Conservation (phyloP, 2,888 invertebrate species). For the Eupeodes luniger region DNA sequence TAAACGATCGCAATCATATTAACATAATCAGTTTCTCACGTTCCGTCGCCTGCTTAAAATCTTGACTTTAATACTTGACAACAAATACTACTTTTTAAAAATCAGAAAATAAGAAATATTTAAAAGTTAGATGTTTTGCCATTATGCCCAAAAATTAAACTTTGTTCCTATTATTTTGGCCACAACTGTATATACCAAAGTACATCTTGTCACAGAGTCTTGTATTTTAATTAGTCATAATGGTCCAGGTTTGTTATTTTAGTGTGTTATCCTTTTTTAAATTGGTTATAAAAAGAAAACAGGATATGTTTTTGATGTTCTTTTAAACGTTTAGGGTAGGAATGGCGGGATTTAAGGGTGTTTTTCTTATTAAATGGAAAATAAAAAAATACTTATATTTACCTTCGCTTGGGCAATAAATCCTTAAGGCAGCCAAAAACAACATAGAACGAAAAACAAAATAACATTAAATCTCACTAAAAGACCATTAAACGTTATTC, state of each 20-base stretch:
- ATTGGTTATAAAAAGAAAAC: neutral
- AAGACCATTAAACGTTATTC: constrained; percentile 54
- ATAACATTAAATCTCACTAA: constrained; percentile 40
- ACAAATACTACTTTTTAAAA: no score
- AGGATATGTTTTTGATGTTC: neutral
- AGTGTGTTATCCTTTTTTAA: constrained; percentile 26
- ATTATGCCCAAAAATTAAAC: no score
- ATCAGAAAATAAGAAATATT: no score
- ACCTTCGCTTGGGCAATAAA: neutral
- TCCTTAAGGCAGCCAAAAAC: neutral
- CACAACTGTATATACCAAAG: neutral
- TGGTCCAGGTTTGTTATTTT: constrained; percentile 30
- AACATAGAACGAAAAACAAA: neutral
- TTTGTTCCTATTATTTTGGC: no score
- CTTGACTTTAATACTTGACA: no score
- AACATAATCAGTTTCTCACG: no score
- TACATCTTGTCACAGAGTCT: constrained; percentile 54
- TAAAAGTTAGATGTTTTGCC: no score
- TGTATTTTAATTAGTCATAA: constrained; percentile 62
- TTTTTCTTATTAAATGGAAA: neutral
- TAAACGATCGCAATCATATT: no score
- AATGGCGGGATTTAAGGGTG: neutral
- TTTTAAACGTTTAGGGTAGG: neutral
- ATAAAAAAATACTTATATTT: neutral
- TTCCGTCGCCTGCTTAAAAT: no score